A percentile compares a stretch with the other conserved stretches of the same genome.
These are phyloP conservation scores for Lacanobia wlatinum DNA, from an alignment of 2,888 invertebrate genomes.

Conservation along the genomic window DNA sequence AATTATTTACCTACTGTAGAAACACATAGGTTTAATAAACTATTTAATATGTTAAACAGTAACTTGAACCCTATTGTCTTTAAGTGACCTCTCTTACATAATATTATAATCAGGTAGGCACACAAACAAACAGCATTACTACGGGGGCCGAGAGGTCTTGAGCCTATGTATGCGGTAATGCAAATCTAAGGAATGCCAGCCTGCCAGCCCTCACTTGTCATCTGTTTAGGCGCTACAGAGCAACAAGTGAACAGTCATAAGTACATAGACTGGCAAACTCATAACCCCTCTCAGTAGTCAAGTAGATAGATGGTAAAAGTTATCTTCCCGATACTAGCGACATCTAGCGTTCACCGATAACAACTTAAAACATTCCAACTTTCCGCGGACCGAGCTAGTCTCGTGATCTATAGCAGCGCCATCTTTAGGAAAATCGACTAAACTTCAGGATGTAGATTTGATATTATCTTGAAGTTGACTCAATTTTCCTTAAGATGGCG, in stretches of 20 bases:
- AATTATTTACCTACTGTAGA: neutral
- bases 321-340: neutral
- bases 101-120: slow-evolving; percentile 6
- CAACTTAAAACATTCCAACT: neutral
- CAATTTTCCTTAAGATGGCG: neutral
- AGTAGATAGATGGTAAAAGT: neutral
- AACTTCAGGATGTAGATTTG: neutral
- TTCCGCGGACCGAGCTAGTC: neutral
- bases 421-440: slow-evolving; percentile 20
- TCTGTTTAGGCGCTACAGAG: neutral
- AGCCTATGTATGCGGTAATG: neutral
- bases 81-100: slow-evolving; percentile 8
- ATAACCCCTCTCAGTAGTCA: neutral
- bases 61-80: slow-evolving; percentile 26
- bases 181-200: neutral
- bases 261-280: neutral
- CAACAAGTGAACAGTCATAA: neutral
- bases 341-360: slow-evolving; percentile 11
- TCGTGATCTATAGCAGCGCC: slow-evolving; percentile 6
- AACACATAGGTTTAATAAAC: neutral
- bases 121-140: neutral
- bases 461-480: neutral
- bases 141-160: neutral
- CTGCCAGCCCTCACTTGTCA: neutral
- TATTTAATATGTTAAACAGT: neutral